A percentile compares a stretch with the other conserved stretches of the same genome.
These are phyloP conservation scores for Gila robusta DNA, from an alignment of 2,797 vertebrate genomes.

Conservation along the genomic window DNA sequence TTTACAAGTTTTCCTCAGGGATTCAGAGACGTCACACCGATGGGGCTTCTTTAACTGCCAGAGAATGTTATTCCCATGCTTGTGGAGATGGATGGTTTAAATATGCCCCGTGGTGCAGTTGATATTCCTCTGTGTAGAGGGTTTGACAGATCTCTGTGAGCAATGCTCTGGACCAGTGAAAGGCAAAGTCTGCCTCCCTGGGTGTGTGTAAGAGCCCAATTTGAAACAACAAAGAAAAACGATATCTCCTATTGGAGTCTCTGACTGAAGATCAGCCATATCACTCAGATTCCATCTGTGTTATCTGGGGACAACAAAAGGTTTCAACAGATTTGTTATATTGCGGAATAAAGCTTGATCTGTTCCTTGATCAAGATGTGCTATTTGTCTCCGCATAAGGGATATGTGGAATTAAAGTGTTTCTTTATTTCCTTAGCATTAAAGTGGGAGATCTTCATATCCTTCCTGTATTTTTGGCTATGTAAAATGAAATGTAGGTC, in stretches of 20 bases:
- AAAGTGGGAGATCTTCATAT: neutral
- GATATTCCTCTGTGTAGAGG: constrained; percentile 32
- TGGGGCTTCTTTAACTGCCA: constrained; percentile 41
- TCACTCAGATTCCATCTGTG: constrained; percentile 49
- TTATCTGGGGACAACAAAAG: constrained; percentile 27
- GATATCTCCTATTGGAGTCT: constrained; percentile 43
- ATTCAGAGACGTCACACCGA: constrained; percentile 32
- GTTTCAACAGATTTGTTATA: constrained; percentile 27
- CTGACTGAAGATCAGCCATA: constrained; percentile 48
- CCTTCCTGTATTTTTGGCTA: neutral
- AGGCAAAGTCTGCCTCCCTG: constrained; percentile 33
- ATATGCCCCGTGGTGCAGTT: constrained; percentile 34
- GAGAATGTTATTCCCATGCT: constrained; percentile 27
- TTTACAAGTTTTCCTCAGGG: constrained; percentile 34
- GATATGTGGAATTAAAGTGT: neutral
- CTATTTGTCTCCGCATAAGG: constrained; percentile 21
- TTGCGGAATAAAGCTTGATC: constrained; percentile 10
- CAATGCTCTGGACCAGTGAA: constrained; percentile 22
- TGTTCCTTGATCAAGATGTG: constrained; percentile 26
- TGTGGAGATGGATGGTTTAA: constrained; percentile 45
- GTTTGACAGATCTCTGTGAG: constrained; percentile 49
- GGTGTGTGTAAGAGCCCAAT: constrained; percentile 47
- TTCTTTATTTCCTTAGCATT: constrained; percentile 12
- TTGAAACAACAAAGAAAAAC: constrained; percentile 57
- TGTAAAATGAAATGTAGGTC: constrained; percentile 8